phyloP scores from a whole-genome alignment of 2,888 invertebrate species.

The Pseudeuparius sepicola region DNA sequence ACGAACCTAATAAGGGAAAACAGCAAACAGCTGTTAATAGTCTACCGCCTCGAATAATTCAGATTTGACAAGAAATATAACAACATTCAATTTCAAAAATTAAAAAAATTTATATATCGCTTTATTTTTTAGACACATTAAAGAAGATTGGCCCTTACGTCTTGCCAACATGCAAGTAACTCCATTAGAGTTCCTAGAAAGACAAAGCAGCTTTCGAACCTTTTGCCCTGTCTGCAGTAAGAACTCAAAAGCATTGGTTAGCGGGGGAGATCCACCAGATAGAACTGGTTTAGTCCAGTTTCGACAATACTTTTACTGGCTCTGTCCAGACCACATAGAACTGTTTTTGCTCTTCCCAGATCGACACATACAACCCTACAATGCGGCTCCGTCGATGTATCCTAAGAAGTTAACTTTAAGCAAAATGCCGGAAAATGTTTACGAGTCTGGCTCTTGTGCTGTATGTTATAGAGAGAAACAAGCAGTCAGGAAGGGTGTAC shows the following conservation, averaged over 20 bases:
- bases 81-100: too few relatives aligned
- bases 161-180: conserved; percentile 47
- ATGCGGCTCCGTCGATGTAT: conserved; percentile 39
- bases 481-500: conserved; percentile 40
- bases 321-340: conserved; percentile 46
- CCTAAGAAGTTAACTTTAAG: conserved; percentile 35
- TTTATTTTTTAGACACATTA: conserved; percentile 36
- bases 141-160: conserved; percentile 41
- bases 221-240: conserved; percentile 52
- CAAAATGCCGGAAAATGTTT: conserved; percentile 31
- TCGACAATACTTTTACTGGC: conserved; percentile 48
- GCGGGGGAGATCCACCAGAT: conserved; percentile 42
- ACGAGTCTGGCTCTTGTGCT: conserved; percentile 49
- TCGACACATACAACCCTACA: conserved; percentile 37
- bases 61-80: too few relatives aligned
- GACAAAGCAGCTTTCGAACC: conserved; percentile 43
- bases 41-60: too few relatives aligned
- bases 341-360: conserved; percentile 41
- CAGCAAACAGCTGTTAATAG: too few relatives aligned
- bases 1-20: too few relatives aligned
- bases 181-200: conserved; percentile 43
- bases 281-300: conserved; percentile 49
- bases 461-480: conserved; percentile 51
- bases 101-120: too few relatives aligned
- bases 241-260: conserved; percentile 30